Evolutionary conservation across 2,888 invertebrate species (phyloP), one percentile per base, ranked within the genome.

Genomic region (Diaprepes abbreviatus): DNA sequence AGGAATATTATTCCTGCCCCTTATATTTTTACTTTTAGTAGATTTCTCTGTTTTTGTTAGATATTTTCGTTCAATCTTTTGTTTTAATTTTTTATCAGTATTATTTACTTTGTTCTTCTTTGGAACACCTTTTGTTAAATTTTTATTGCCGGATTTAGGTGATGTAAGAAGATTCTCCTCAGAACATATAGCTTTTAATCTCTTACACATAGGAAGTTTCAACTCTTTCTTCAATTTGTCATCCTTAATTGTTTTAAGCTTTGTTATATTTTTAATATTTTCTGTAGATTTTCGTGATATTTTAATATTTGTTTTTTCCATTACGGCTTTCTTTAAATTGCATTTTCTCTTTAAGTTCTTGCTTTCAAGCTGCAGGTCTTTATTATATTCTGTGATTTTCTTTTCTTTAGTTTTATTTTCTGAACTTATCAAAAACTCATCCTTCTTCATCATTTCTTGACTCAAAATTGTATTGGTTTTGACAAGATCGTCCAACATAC

Each of bases 41-140:
- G 36, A 10, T 21, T 52, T 52, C 19, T 62, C 9, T 16, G 52
- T 52, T 14, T 36, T 7, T 17, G 14, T 48, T 62, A 17, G 17
- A 14, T 33, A 54, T 1, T 24, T 14, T 3, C 21, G 38, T 54
- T 50, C 35, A 33, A 5, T 10, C 12, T 62, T 62, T 9, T 62
- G 19, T 24, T 16, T 33, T 10, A 31, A 28, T 10, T 14, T 19
- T 33, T 50, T 14, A 12, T 14, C 48, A 6, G 14, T 0, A n/a
- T 19, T 7, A 6, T 9, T 19, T 19, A 19, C 3, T 28, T 50
- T 50, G 1, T 50, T 28, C 16, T 28, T 28, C 28, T 50, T 28
- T 9, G 9, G 9, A 6, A 7, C 14, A 28, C 3, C 16, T 16
- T 28, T 12, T 12, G n/a, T 35, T n/a, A 35, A 10, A 35, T 35